These are phyloP conservation scores for Xenopus borealis DNA, from an alignment of 2,113 vertebrate genomes.

Conservation along the genomic window DNA sequence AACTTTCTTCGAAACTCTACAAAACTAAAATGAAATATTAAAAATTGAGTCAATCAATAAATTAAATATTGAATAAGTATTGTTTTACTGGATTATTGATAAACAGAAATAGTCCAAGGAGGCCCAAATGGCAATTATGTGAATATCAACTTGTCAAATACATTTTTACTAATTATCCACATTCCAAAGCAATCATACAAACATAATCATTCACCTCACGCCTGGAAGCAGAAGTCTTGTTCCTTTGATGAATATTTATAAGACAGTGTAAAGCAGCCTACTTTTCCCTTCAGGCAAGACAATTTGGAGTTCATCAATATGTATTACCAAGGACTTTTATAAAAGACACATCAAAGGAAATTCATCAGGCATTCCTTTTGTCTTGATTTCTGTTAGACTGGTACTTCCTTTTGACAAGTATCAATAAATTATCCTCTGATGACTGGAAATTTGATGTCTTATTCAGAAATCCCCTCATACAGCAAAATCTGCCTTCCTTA, in stretches of 20 bases:
- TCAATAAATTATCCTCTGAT: conserved; percentile 90
- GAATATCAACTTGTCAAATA: conserved; percentile 69
- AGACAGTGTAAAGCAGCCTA: conserved; percentile 84
- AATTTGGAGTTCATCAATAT: conserved; percentile 98
- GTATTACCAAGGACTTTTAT: conserved; percentile 93
- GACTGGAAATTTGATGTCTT: conserved; percentile 83
- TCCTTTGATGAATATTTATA: conserved; percentile 94
- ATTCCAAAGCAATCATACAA: conserved; percentile 79
- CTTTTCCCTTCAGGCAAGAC: conserved; percentile 88
- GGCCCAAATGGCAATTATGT: conserved; percentile 59
- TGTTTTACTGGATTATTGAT: conserved; percentile 32
- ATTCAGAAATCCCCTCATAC: conserved; percentile 73
- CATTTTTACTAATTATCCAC: conserved; percentile 79
- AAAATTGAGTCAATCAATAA: neutral
- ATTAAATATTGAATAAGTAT: neutral
- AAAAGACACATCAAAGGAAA: conserved; percentile 96
- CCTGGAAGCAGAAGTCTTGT: conserved; percentile 79
- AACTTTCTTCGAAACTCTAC: too few species aligned
- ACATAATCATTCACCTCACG: conserved; percentile 83
- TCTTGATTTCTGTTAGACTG: conserved; percentile 81
- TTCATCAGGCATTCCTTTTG: conserved; percentile 95
- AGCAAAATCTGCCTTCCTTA: conserved; percentile 56
- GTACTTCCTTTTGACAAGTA: conserved; percentile 84
- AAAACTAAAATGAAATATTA: neutral
- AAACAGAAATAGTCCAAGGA: conserved; percentile 30